These are phyloP conservation scores for Drosophila orosa DNA, from an alignment of 1,140 invertebrate species.

Conservation along the genomic window DNA sequence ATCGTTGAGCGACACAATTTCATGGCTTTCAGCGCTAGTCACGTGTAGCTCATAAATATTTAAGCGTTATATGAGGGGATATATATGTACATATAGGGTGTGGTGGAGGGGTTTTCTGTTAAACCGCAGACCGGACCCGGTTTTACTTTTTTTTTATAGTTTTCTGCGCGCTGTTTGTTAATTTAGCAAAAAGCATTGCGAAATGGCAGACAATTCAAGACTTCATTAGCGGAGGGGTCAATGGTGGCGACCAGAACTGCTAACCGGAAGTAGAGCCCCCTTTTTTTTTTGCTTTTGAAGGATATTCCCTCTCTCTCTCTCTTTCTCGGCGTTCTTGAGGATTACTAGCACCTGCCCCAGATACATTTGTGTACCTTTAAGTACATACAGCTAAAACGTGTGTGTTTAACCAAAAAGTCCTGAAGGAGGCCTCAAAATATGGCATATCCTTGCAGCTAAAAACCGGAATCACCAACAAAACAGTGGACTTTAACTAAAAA, in stretches of 20 bases:
- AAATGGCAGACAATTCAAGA: conserved; percentile 74
- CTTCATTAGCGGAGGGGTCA: conserved; percentile 57
- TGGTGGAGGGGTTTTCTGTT: conserved; percentile 1
- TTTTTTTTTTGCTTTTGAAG: conserved; percentile 7
- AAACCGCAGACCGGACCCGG: conserved; percentile 32
- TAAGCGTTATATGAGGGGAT: conserved; percentile 43
- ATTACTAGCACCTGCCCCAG: conserved; percentile 43
- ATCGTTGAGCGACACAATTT: conserved; percentile 31
- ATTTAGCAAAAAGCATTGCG: conserved; percentile 78
- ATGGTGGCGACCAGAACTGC: background rate
- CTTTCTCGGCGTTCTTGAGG: conserved; percentile 9
- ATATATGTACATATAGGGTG: background rate
- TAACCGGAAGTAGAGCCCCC: conserved; percentile 23
- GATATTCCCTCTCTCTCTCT: background rate
- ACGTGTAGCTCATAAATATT: conserved; percentile 79
- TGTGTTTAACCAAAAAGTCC: conserved; percentile 21
- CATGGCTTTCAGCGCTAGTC: conserved; percentile 51
- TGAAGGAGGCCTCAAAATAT: conserved; percentile 14
- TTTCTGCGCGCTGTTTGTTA: conserved; percentile 64
- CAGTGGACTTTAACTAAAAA: background rate
- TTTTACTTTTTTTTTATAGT: conserved; percentile 62
- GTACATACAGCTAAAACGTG: conserved; percentile 11
- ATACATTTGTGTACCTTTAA: conserved; percentile 44
- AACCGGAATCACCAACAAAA: conserved; percentile 17
- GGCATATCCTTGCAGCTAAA: conserved; percentile 21